Base-by-base conservation (phyloP, 2,888 invertebrate genomes). In the Rhingia campestris region DNA sequence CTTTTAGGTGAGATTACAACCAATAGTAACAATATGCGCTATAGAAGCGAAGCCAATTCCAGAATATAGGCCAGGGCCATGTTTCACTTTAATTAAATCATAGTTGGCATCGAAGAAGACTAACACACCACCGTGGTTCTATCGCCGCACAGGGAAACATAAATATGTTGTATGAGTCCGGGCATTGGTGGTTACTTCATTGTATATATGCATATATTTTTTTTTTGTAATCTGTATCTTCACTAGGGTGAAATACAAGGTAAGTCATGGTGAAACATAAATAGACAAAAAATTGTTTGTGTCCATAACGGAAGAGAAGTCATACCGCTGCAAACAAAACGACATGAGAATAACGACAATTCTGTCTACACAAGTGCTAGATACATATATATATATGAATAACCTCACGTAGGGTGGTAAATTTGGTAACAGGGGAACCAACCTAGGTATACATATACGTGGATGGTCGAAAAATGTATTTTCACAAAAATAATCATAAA, bases 71-170 rank as follows among this genome's bases (percentile, higher is more conserved):
- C 56, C 64, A 66, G 10, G 74, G 74, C 35, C 66, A 49, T 41
- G 74, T 64, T 74, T 66, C 58, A 49, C 64, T 74, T 74, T 58
- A 66, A 74, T 66, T 58, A 66, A 74, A 74, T 74, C 58, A 61
- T 6, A 41, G 51, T 66, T 74, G 74, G 74, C 74, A 58, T 49
- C 58, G 58, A 58, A 43, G 64, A 74, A 66, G 72, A 22, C 22
- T 22, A 22, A 61, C 59, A 39, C 70, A 51, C 14, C 54, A 10
- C 30, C 37, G 41, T 39, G 53, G 67, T 9, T 6, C 2, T 32
- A 9, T 0, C 2, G 14, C 6, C 12, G 41, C 43, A 45, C 32
- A 45, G 12, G 22, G 33, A 35, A 35, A 47, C 33, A 47, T 35
- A 47, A 33, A 35, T n/a, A 47, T 37, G 6, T 63, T 30, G 12